Percentiles rank a stretch among this genome's conserved stretches.
Evolutionary conservation across 1,140 invertebrate genomes (phyloP).

Genomic region (Aphelenchoides fujianensis): DNA sequence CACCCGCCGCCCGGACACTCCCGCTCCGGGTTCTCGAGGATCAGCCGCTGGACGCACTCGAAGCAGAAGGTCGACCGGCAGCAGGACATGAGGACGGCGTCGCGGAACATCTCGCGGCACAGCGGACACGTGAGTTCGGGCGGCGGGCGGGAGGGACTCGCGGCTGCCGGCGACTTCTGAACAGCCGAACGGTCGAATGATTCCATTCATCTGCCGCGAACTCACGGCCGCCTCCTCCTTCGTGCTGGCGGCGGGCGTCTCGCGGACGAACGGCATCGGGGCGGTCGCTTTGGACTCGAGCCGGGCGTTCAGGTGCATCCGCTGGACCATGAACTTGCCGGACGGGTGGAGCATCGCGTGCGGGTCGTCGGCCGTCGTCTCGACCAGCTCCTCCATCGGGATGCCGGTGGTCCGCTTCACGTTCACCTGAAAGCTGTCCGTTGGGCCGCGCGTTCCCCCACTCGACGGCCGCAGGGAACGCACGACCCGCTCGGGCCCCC

Average conservation of each 20-base stretch:
- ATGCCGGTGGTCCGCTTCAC: constrained; percentile 93
- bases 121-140: not conserved
- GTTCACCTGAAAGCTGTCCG: constrained; percentile 66
- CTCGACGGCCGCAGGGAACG: not conserved
- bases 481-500: too few species aligned
- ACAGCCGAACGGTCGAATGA: too few species aligned
- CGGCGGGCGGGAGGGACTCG: too few species aligned
- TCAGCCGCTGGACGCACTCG: not conserved
- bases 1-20: not conserved
- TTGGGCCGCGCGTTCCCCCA: not conserved
- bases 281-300: constrained; percentile 24
- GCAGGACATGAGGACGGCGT: not conserved
- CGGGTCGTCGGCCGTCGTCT: constrained; percentile 79
- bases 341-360: constrained; percentile 85
- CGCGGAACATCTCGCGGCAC: not conserved
- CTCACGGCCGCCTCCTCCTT: too few species aligned
- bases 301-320: constrained; percentile 79
- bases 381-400: constrained; percentile 85
- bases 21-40: not conserved
- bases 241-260: too few species aligned
- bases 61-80: not conserved
- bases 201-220: too few species aligned
- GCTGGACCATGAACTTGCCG: constrained; percentile 84
- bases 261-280: constrained; percentile 9
- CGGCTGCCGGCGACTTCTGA: too few species aligned